phyloP scores from a whole-genome alignment of 2,888 invertebrate genomes.

The Boloria euphrosyne region DNA sequence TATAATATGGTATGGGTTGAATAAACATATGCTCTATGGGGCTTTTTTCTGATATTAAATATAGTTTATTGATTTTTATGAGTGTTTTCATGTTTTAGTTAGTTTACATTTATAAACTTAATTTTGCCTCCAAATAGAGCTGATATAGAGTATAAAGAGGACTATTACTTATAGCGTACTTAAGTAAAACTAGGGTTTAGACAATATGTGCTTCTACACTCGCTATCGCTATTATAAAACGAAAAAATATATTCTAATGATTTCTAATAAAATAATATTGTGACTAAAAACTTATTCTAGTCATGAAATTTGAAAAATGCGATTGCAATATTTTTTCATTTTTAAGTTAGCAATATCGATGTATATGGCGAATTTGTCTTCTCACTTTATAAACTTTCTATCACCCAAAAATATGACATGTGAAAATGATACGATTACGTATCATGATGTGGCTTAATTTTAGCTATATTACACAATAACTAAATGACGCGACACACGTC shows the following conservation, averaged over 20 bases:
- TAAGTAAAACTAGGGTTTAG: conserved; percentile 2
- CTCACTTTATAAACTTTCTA: conserved; percentile 2
- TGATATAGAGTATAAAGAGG: background rate
- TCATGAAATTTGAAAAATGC: too few relatives aligned
- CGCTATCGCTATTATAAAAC: too few relatives aligned
- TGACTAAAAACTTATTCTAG: too few relatives aligned
- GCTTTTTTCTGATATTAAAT: too few relatives aligned
- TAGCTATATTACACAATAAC: conserved; percentile 13
- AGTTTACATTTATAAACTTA: background rate
- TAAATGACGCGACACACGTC: conserved; percentile 11
- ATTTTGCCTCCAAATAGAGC: background rate
- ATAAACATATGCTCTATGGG: too few relatives aligned
- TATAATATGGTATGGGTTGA: background rate
- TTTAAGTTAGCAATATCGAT: too few relatives aligned
- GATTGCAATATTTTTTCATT: too few relatives aligned
- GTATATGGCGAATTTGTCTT: too few relatives aligned
- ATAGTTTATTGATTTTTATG: too few relatives aligned
- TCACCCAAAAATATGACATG: background rate
- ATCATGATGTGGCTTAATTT: conserved; percentile 6
- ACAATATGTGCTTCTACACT: too few relatives aligned
- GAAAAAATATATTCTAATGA: too few relatives aligned
- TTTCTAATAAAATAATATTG: too few relatives aligned
- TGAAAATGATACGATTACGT: conserved; percentile 2
- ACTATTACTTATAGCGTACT: background rate
- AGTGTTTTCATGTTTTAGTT: background rate